Conservation (phyloP, 2,113 vertebrate genomes). For the Nyctereutes procyonoides region DNA sequence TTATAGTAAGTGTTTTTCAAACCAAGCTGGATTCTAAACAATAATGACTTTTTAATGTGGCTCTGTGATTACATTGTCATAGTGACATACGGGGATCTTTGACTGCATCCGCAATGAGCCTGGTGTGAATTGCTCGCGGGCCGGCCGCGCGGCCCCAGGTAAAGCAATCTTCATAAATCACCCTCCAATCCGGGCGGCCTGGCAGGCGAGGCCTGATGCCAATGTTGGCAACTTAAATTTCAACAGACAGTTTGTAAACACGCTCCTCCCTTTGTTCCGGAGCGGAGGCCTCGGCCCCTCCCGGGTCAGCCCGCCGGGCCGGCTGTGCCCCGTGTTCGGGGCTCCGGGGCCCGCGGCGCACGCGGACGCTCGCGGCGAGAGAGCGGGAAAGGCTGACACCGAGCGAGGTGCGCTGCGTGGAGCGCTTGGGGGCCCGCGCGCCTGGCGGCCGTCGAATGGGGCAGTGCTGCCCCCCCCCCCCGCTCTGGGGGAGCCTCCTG, state of each 20-base stretch:
- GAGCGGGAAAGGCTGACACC: fast-evolving
- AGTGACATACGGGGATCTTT: slow-evolving; percentile 95
- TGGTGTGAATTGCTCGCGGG: slow-evolving; percentile 93
- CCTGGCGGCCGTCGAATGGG: fast-evolving
- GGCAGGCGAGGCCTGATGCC: slow-evolving; percentile 89
- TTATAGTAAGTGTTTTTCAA: slow-evolving; percentile 98
- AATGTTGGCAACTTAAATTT: slow-evolving; percentile 86
- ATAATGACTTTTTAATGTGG: slow-evolving; percentile 99
- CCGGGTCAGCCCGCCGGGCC: fast-evolving
- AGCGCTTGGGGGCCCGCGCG: fast-evolving
- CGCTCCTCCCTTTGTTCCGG: slow-evolving; percentile 69
- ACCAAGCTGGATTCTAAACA: slow-evolving; percentile 98
- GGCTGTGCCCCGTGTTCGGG: fast-evolving
- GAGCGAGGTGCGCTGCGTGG: fast-evolving
- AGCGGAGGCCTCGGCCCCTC: fast-evolving
- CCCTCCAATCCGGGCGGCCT: slow-evolving; percentile 96
- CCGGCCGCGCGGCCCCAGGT: slow-evolving; percentile 92
- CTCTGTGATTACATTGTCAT: slow-evolving; percentile 99
- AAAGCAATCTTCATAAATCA: slow-evolving; percentile 99
- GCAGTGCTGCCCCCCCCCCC: fast-evolving
- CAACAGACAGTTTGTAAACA: slow-evolving; percentile 86
- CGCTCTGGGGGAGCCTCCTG: too few relatives aligned
- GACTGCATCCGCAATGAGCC: slow-evolving; percentile 94
- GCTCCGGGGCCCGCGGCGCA: fast-evolving
- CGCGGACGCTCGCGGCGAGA: fast-evolving